Conservation (phyloP, 2,797 vertebrate genomes). For the Bradypus variegatus region DNA sequence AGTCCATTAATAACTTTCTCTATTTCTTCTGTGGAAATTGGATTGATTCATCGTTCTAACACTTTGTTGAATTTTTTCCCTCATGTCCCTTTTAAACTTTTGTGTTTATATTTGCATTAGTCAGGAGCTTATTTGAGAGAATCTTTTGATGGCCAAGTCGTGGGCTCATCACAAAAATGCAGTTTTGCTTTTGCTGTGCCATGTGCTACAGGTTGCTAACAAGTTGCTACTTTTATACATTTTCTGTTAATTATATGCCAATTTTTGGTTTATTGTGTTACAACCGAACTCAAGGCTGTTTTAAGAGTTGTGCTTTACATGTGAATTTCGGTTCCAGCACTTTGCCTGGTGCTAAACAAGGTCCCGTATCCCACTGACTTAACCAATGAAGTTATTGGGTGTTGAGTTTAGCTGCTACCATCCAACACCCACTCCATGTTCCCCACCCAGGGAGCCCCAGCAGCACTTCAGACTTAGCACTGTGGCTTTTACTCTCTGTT, state of each 20-base stretch:
- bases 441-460: rapidly evolving
- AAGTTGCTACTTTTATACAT: not conserved
- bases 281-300: not conserved
- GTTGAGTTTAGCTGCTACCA: not conserved
- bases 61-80: not conserved
- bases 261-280: not conserved
- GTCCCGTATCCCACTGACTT: not conserved
- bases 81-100: not conserved
- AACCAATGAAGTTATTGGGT: not conserved
- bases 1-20: not conserved
- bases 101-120: not conserved
- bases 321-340: not conserved
- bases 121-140: not conserved
- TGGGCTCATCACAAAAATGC: not conserved
- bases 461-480: not conserved
- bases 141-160: not conserved
- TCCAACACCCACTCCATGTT: rapidly evolving
- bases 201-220: not conserved
- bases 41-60: not conserved
- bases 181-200: not conserved
- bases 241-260: not conserved
- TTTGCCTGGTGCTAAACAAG: not conserved
- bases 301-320: not conserved
- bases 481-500: not conserved
- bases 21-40: not conserved